Conservation (phyloP, 2,888 invertebrate species). For the Melolontha melolontha region DNA sequence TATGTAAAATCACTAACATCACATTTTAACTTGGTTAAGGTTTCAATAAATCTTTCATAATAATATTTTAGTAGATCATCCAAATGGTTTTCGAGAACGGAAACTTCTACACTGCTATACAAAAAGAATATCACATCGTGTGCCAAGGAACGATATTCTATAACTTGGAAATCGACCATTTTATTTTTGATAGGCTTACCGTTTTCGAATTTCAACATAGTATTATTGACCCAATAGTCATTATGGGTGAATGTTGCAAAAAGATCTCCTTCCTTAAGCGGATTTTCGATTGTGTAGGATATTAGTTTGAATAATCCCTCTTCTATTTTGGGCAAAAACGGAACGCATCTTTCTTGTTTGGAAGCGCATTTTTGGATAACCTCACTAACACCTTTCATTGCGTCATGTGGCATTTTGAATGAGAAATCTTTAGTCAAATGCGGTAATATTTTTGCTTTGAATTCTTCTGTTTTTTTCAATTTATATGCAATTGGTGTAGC, state of each 20-base stretch:
- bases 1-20: no score
- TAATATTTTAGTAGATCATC: no score
- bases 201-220: no score
- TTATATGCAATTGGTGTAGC: slow-evolving; percentile 68
- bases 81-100: no score
- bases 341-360: neutral
- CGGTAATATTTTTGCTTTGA: slow-evolving; percentile 53
- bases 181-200: no score
- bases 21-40: no score
- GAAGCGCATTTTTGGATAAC: neutral
- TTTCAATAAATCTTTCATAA: no score
- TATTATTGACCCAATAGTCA: no score
- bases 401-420: slow-evolving; percentile 1
- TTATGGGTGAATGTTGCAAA: neutral
- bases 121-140: no score
- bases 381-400: slow-evolving; percentile 3
- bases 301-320: slow-evolving; percentile 5
- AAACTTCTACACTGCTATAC: no score
- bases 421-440: slow-evolving; percentile 50
- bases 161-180: no score
- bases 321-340: slow-evolving; percentile 29
- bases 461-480: slow-evolving; percentile 61
- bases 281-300: neutral
- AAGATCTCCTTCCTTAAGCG: neutral
- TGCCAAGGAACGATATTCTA: no score